phyloP scores from a whole-genome alignment of 2,888 invertebrate genomes.

The Meliscaeva auricollis region DNA sequence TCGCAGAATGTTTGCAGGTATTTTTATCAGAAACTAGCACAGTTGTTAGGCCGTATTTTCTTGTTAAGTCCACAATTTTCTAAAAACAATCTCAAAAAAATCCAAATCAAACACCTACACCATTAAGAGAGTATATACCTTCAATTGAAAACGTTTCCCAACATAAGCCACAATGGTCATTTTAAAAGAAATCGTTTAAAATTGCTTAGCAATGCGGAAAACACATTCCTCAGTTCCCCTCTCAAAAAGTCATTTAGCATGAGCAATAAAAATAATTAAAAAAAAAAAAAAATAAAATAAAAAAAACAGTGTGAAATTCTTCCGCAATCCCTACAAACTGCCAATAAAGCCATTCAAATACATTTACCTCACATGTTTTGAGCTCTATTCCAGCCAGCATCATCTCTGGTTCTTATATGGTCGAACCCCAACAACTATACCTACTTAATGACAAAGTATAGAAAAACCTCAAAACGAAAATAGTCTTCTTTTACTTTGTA shows the following conservation, averaged over 20 bases:
- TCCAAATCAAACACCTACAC: constrained; percentile 2
- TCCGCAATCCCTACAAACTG: constrained; percentile 70
- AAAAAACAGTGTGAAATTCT: constrained; percentile 66
- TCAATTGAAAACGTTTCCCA: constrained; percentile 22
- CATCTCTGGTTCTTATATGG: neutral
- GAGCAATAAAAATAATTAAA: constrained; percentile 70
- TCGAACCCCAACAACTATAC: constrained; percentile 38
- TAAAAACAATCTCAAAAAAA: neutral
- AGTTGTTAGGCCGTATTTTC: too few relatives aligned
- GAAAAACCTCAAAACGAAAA: constrained; percentile 26
- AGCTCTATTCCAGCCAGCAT: constrained; percentile 1
- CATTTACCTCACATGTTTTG: constrained; percentile 57
- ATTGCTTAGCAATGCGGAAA: constrained; percentile 62
- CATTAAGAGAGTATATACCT: neutral
- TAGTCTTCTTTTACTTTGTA: neutral
- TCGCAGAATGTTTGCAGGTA: too few relatives aligned
- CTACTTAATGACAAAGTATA: constrained; percentile 13
- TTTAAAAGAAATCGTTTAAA: constrained; percentile 55
- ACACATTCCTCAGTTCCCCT: constrained; percentile 40
- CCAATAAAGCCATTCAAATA: constrained; percentile 69
- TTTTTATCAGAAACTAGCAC: too few relatives aligned
- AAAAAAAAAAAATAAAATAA: constrained; percentile 43
- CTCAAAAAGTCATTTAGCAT: constrained; percentile 31
- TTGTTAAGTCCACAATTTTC: too few relatives aligned
- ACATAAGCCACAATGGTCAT: constrained; percentile 45